Base-by-base conservation (phyloP, 1,140 invertebrate species). In the Drosophila navojoa region DNA sequence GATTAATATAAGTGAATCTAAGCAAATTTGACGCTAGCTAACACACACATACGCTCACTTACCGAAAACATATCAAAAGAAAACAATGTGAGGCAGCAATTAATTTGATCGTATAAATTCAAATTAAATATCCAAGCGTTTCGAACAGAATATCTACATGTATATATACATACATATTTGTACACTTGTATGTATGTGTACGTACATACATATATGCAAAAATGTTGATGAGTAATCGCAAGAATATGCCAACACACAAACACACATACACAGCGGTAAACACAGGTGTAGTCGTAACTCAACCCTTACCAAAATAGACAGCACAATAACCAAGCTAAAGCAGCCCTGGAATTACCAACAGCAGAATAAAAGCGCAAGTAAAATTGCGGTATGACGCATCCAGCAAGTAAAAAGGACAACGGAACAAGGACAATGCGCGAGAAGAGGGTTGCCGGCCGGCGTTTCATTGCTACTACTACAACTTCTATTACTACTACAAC, bases 351-450 rank as follows among this genome's bases (percentile, higher is more conserved):
- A 64, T n/a, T 45, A 35, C 52, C 47, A 71, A 71, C 44, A 70
- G 57, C 50, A 69, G 67, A 29, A 35, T 58, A 80, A 85, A 84
- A 85, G 81, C 81, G 80, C 74, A 84, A 84, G 80, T 84, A 85
- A 84, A 84, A 63, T 85, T 82, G 79, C 73, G 72, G 79, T 67
- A 89, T 87, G 82, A 87, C 82, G 82, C 82, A 87, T 87, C 81
- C 32, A 58, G 49, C n/a, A 66, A 50, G 58, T 42, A 60, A 60
- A 81, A 86, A 85, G 82, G 82, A 87, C 76, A 87, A 52, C 55
- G 57, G 47, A 35, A 45, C 50, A 63, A n/a, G 54, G 67, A 75
- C 54, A 49, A 32, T 40, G 29, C 45, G 9, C 32, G 32, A 32
- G 32, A 49, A 19, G 75, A 87, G 82, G 82, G 79, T 87, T 82